Conservation (phyloP, 2,797 vertebrate species). For the Scolopax rusticola region DNA sequence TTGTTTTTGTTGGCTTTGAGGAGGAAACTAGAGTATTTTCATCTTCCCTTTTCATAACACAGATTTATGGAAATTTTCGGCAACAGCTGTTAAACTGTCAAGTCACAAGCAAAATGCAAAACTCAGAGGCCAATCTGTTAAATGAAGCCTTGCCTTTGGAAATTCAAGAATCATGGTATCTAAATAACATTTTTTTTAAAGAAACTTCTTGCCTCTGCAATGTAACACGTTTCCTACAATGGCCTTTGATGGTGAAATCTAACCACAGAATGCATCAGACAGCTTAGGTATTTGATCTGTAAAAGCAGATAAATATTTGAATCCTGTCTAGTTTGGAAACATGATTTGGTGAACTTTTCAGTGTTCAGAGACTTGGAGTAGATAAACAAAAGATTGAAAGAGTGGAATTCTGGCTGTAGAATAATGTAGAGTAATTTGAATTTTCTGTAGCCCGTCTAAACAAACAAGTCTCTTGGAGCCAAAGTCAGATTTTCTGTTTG, state of each 20-base stretch:
- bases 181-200: neutral
- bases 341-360: neutral
- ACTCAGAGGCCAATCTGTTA: conserved; percentile 34
- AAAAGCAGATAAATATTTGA: neutral
- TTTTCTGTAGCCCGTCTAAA: neutral
- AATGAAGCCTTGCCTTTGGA: conserved; percentile 42
- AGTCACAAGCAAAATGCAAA: conserved; percentile 42
- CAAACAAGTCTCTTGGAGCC: neutral
- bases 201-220: neutral
- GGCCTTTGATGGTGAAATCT: neutral
- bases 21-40: conserved; percentile 38
- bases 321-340: neutral
- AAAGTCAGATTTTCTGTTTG: neutral
- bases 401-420: neutral
- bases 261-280: neutral
- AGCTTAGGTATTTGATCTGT: neutral
- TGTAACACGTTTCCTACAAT: neutral
- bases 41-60: conserved; percentile 64
- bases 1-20: conserved; percentile 59
- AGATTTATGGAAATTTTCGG: conserved; percentile 51
- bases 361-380: neutral
- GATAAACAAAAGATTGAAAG: neutral
- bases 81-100: conserved; percentile 65
- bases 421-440: neutral
- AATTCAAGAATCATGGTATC: neutral